Percentiles rank a stretch among this genome's conserved stretches.
Evolutionary conservation across 2,797 vertebrate species (phyloP).

Genomic region (Poeciliopsis infans): DNA sequence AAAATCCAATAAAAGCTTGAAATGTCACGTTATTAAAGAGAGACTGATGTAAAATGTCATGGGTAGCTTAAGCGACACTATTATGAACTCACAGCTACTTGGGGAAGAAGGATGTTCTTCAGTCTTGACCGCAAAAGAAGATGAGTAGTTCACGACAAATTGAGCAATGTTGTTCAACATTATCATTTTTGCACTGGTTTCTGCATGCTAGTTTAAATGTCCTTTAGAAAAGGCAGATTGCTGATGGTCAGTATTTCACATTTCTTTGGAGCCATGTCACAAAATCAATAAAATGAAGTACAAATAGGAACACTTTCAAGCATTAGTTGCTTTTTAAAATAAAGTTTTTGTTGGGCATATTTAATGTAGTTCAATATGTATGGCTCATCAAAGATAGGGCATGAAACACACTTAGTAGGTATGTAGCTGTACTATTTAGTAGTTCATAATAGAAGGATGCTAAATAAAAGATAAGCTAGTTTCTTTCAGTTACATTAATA

Average conservation of each 20-base stretch:
- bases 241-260: not conserved
- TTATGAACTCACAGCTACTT: not conserved
- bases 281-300: not conserved
- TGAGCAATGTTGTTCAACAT: not conserved
- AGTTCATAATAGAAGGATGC: not conserved
- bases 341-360: not conserved
- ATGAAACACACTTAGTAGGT: not conserved
- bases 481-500: not conserved
- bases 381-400: not conserved
- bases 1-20: not conserved
- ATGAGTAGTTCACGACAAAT: not conserved
- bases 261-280: not conserved
- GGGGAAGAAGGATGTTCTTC: not conserved
- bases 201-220: not conserved
- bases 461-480: not conserved
- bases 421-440: not conserved
- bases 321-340: not conserved
- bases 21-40: not conserved
- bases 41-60: not conserved
- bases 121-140: not conserved
- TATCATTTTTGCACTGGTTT: not conserved
- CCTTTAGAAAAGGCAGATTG: not conserved
- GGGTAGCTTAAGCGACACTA: not conserved
- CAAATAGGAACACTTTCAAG: not conserved
- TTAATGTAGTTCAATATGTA: not conserved